Evolutionary conservation across 1,140 invertebrate genomes (phyloP).

Genomic region (Anagrus nilaparvatae): DNA sequence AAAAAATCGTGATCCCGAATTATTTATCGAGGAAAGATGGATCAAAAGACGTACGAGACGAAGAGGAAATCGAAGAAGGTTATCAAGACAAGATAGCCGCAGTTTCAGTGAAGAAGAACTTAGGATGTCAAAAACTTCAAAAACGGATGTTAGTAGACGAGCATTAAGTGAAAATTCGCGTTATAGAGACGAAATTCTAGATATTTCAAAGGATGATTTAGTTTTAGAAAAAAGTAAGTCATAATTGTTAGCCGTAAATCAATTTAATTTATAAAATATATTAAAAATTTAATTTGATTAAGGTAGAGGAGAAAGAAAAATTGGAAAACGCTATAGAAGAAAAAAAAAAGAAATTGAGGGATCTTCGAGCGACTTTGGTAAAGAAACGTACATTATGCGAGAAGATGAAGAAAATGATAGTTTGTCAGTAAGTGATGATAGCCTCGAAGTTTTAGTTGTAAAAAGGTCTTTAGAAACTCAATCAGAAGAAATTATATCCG

Average conservation of each 20-base stretch:
- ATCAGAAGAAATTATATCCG: constrained; percentile 32
- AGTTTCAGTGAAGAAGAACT: constrained; percentile 40
- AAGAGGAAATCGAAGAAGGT: constrained; percentile 21
- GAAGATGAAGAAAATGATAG: constrained; percentile 7
- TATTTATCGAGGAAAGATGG: constrained; percentile 37
- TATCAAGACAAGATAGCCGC: constrained; percentile 29
- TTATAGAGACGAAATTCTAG: too few relatives aligned
- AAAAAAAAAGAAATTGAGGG: too few relatives aligned
- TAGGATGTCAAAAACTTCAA: constrained; percentile 27
- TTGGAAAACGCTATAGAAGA: too few relatives aligned
- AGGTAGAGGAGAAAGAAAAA: too few relatives aligned
- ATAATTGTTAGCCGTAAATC: too few relatives aligned
- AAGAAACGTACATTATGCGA: not conserved
- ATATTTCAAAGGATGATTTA: too few relatives aligned
- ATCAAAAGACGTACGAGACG: constrained; percentile 30
- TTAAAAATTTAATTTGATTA: too few relatives aligned
- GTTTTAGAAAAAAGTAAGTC: too few relatives aligned
- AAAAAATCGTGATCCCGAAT: constrained; percentile 24
- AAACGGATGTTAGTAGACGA: constrained; percentile 27
- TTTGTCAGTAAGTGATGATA: constrained; percentile 35
- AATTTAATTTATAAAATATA: too few relatives aligned
- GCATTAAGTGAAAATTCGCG: constrained; percentile 35
- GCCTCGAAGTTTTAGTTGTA: constrained; percentile 35
- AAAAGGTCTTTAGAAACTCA: constrained; percentile 32
- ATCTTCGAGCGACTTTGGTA: too few relatives aligned